Evolutionary conservation across 2,888 invertebrate genomes (phyloP), one percentile per base, ranked within the genome.

Genomic region (Hermodice carunculata): DNA sequence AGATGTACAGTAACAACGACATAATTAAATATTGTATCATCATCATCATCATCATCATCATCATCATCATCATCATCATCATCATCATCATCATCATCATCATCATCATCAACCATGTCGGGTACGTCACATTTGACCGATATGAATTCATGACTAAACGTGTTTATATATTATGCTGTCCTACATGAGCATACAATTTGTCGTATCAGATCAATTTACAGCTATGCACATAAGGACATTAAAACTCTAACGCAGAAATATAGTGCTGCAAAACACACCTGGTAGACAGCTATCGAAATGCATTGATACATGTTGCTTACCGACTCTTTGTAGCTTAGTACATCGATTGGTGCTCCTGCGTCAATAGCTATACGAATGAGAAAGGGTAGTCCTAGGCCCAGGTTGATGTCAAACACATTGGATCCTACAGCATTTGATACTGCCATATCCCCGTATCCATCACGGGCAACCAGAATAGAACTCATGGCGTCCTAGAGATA

Each of bases 341-440:
- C 66, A 11, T 24, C 17, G 43, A 78, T 62, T 0, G 76, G 75
- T 19, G 48, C 58, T 19, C 76, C 76, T 14, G 28, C 43, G 40
- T 76, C 65, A 28, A 75, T 75, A 48, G 65, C 58, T 24, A 71
- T 70, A 2, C 70, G 48, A 49, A 78, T 77, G 43, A 77, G 19
- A 56, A 78, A 77, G 2, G 77, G 77, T 14, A 78, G 57, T 4
- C 77, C 77, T 28, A 77, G 67, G 22, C 77, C 77, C 2, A 78
- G 74, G 56, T 78, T 71, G 63, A 77, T 77, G 65, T 77, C 77
- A 63, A 77, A 77, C 42, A 77, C 77, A 43, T 77, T 77, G 34
- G 77, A 78, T 4, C 77, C 77, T 31, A 77, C 75, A n/a, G 77
- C 77, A 51, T 77, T 77, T 5, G 77, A 77, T 19, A 77, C 77